Evolutionary conservation across 1,140 invertebrate species (phyloP).

Genomic region (Magallana angulata): DNA sequence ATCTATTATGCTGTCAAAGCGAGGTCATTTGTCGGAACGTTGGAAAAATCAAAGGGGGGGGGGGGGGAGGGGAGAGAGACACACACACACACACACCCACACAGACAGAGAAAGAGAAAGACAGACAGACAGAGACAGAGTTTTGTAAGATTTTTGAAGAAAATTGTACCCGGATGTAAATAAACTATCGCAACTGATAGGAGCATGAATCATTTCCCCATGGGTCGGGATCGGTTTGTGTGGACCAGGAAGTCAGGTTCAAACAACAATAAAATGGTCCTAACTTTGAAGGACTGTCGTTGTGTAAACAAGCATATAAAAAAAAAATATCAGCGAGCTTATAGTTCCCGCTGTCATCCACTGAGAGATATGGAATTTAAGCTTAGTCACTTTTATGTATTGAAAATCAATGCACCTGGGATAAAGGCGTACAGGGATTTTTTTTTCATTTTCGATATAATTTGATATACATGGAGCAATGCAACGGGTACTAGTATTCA

Average conservation of each 20-base stretch:
- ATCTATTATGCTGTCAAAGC: too few species aligned
- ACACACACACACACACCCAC: too few species aligned
- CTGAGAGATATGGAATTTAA: background rate
- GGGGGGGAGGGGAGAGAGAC: too few species aligned
- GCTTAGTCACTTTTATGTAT: constrained; percentile 18
- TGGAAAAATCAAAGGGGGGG: too few species aligned
- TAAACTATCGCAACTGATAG: too few species aligned
- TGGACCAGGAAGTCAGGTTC: background rate
- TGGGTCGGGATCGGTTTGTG: background rate
- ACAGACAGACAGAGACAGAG: too few species aligned
- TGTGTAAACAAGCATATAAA: too few species aligned
- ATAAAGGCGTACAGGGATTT: background rate
- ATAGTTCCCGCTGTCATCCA: background rate
- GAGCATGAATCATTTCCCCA: too few species aligned
- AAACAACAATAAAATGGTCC: background rate
- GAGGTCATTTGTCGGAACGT: too few species aligned
- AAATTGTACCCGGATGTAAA: too few species aligned
- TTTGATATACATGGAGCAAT: background rate
- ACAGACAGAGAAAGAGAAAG: too few species aligned
- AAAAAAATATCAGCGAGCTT: background rate
- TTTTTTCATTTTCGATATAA: background rate
- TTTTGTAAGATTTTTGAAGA: too few species aligned
- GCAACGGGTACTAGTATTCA: background rate
- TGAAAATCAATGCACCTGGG: constrained; percentile 16
- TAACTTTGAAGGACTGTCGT: background rate